Evolutionary conservation across 1,140 invertebrate species (phyloP).

Genomic region (Eciton burchellii): DNA sequence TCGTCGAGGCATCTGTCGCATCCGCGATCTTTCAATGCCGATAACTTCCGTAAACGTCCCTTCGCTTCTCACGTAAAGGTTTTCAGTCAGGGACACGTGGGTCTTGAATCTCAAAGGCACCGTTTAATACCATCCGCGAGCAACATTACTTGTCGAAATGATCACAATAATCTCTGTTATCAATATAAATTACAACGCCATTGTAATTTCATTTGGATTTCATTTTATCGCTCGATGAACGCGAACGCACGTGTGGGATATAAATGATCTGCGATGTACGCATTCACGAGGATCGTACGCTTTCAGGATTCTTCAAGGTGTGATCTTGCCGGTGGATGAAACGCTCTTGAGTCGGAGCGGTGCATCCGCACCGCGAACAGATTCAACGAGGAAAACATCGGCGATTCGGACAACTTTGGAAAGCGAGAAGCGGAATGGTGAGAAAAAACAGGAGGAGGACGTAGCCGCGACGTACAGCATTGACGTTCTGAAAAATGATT

Average conservation of each 20-base stretch:
- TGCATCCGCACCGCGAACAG: neutral
- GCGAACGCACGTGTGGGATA: too few species aligned
- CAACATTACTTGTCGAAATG: too few species aligned
- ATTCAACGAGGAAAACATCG: constrained; percentile 23
- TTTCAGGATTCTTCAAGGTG: neutral
- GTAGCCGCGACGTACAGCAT: neutral
- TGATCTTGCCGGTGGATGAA: neutral
- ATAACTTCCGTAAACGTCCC: neutral
- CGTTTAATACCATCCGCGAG: neutral
- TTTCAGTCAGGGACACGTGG: neutral
- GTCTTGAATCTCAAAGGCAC: neutral
- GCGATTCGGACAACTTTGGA: constrained; percentile 15
- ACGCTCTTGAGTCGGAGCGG: neutral
- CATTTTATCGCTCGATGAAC: too few species aligned
- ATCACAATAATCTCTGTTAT: too few species aligned
- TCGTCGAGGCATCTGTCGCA: constrained; percentile 51
- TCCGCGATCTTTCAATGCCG: constrained; percentile 42
- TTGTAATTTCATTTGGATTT: too few species aligned
- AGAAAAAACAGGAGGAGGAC: neutral
- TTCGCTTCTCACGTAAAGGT: neutral
- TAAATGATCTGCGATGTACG: too few species aligned
- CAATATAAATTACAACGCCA: too few species aligned
- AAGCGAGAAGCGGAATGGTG: neutral
- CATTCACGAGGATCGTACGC: neutral
- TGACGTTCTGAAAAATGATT: constrained; percentile 44